A percentile compares a stretch with the other conserved stretches of the same genome.
Conservation (phyloP, 2,888 invertebrate species). For the Tridacna gigas region DNA sequence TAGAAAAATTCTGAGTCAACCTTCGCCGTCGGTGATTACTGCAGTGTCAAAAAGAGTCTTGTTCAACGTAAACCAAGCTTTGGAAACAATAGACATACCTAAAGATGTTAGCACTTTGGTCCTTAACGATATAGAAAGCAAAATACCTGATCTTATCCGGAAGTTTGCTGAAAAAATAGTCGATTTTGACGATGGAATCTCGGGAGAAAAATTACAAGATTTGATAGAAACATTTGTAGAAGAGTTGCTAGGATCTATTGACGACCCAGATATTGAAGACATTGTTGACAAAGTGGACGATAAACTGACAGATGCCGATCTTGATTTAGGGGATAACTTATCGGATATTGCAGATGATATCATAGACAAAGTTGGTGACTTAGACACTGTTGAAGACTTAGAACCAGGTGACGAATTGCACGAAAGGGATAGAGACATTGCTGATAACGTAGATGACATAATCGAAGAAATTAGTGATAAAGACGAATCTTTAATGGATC, state of each 20-base stretch:
- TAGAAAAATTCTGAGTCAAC: neutral
- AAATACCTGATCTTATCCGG: constrained; percentile 3
- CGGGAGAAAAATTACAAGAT: constrained; percentile 4
- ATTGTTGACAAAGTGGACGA: constrained; percentile 6
- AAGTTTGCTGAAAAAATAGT: neutral
- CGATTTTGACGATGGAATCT: neutral
- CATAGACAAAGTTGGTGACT: neutral
- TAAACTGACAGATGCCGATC: neutral
- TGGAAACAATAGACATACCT: constrained; percentile 4
- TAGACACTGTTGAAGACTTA: neutral
- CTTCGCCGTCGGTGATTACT: neutral
- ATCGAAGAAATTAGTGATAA: neutral
- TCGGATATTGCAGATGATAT: neutral
- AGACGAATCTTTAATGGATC: neutral
- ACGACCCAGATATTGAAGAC: constrained; percentile 6
- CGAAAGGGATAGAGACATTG: neutral
- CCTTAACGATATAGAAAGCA: constrained; percentile 9
- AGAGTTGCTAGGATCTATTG: constrained; percentile 2
- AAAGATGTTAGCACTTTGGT: neutral
- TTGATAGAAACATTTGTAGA: constrained; percentile 14
- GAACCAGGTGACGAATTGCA: neutral
- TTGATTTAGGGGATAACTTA: neutral
- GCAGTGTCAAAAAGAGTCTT: neutral
- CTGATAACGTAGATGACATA: neutral
- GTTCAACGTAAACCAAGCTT: neutral